Base-by-base conservation (phyloP, 2,113 vertebrate species). In the Cottus gobio region DNA sequence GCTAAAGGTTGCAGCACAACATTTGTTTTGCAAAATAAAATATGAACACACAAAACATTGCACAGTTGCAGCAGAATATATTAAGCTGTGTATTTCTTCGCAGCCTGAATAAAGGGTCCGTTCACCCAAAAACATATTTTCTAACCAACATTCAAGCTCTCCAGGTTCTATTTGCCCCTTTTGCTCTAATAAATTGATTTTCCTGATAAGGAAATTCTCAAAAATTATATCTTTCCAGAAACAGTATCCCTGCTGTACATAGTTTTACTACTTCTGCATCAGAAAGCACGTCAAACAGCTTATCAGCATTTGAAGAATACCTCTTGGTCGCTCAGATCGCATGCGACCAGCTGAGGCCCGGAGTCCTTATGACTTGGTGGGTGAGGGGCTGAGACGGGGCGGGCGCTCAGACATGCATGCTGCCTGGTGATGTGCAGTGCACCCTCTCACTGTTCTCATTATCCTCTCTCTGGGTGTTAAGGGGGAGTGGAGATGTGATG, bases 401-500 rank as follows among this genome's bases (percentile, higher is more conserved):
- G 46, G 74, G 52, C 61, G 78, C 77, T 86, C 79, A 64, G 82
- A 86, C 85, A 76, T 22, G 61, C 63, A 34, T 31, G 79, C 64
- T 79, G 69, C 83, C 81, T 69, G 26, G 77, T 71, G 84, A 85
- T 84, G 84, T 82, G 73, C 50, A 44, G 85, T 62, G 72, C 83
- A 66, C 81, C 77, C 62, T 80, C 79, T 85, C 85, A 72, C 85
- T 78, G 48, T 83, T 88, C 88, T 90, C 86, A 91, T 92, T 91
- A 90, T 90, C 90, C 86, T 89, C 89, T 85, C 90, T 74, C 80
- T 89, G 86, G 89, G 91, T 90, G 92, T 90, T 84, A n/a, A 61
- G 85, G 78, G 82, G 87, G 64, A 68, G 78, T 75, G 60, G 79
- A 78, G 80, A 68, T 56, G 34, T 65, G 77, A 56, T 31, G 50